Evolutionary conservation across 2,888 invertebrate species (phyloP).

Genomic region (Eupithecia dodoneata): DNA sequence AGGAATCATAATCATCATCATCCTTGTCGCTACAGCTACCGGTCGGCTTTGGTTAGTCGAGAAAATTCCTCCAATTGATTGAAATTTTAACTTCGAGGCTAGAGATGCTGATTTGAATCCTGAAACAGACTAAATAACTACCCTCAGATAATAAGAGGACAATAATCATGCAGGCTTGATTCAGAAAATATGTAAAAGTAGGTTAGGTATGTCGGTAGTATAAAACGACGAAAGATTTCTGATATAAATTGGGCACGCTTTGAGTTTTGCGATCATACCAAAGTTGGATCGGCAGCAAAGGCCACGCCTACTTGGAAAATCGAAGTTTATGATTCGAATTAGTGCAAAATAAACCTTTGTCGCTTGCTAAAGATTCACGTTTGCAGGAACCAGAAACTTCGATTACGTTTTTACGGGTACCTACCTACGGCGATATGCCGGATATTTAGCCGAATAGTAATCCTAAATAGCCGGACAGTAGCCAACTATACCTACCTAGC

Average conservation of each 20-base stretch:
- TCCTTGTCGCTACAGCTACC: background rate
- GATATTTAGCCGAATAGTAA: background rate
- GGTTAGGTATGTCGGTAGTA: background rate
- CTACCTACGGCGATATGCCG: too few relatives aligned
- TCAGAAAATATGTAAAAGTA: background rate
- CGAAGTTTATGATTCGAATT: too few relatives aligned
- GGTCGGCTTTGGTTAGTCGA: background rate
- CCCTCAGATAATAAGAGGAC: background rate
- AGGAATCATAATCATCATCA: background rate
- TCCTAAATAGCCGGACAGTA: slow-evolving; percentile 17
- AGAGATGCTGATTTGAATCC: background rate
- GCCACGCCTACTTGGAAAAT: background rate
- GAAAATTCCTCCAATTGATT: background rate
- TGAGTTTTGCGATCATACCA: background rate
- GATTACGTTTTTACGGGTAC: too few relatives aligned
- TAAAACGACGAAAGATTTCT: background rate
- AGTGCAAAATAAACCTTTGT: too few relatives aligned
- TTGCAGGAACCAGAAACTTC: too few relatives aligned
- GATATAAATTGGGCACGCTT: background rate
- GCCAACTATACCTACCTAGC: slow-evolving; percentile 34
- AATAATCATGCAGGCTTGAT: background rate
- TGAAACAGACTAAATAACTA: background rate
- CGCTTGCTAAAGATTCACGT: too few relatives aligned
- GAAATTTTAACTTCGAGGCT: background rate
- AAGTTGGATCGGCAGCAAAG: background rate